Percentiles rank a stretch among this genome's conserved stretches.
Evolutionary conservation across 2,888 invertebrate species (phyloP).

Genomic region (Agrotis segetum): DNA sequence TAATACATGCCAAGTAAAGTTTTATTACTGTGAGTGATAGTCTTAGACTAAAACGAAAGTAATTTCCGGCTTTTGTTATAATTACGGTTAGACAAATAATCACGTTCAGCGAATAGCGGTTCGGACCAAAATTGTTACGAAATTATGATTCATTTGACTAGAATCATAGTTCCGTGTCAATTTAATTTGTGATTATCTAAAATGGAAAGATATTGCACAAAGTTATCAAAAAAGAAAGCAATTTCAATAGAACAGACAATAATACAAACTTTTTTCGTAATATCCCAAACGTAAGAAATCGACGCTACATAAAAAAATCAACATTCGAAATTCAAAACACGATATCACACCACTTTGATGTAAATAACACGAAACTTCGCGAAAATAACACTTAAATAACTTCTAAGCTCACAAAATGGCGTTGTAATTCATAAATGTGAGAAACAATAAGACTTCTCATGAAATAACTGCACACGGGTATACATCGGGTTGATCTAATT

Average conservation of each 20-base stretch:
- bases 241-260: not conserved
- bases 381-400: constrained; percentile 67
- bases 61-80: constrained; percentile 28
- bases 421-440: constrained; percentile 79
- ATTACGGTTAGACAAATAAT: constrained; percentile 50
- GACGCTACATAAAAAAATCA: constrained; percentile 63
- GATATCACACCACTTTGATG: constrained; percentile 41
- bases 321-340: constrained; percentile 57
- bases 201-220: not conserved
- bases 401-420: constrained; percentile 81
- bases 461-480: constrained; percentile 87
- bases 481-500: constrained; percentile 83
- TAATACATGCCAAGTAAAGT: not conserved
- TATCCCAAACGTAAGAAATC: constrained; percentile 26
- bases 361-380: constrained; percentile 21
- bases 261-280: constrained; percentile 55
- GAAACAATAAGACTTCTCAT: constrained; percentile 85
- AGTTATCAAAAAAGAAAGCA: not conserved
- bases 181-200: not conserved
- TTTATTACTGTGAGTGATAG: not conserved
- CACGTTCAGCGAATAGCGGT: constrained; percentile 37
- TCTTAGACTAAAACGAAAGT: constrained; percentile 14
- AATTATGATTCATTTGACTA: constrained; percentile 52
- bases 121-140: constrained; percentile 27
- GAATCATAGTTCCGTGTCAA: constrained; percentile 37